A percentile compares a stretch with the other conserved stretches of the same genome.
Evolutionary conservation across 2,888 invertebrate species (phyloP).

Genomic region (Limulus polyphemus): DNA sequence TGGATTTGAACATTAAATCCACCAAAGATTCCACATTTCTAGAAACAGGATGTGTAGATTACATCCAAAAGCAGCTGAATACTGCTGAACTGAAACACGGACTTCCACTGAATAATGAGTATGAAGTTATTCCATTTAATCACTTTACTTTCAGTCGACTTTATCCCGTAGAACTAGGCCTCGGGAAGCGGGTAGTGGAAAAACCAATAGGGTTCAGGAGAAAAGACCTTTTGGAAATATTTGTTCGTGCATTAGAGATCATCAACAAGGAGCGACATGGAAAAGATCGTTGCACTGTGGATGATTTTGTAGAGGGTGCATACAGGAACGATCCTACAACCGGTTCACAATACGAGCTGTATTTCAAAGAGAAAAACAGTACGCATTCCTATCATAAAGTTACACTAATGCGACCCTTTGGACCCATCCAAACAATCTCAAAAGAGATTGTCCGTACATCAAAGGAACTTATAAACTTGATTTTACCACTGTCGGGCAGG

Average conservation of each 20-base stretch:
- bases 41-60: constrained; percentile 29
- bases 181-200: constrained; percentile 62
- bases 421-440: constrained; percentile 50
- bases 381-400: constrained; percentile 40
- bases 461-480: constrained; percentile 55
- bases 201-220: constrained; percentile 62
- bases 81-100: constrained; percentile 55
- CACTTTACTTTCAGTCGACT: constrained; percentile 53
- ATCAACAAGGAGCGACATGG: constrained; percentile 36
- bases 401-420: constrained; percentile 54
- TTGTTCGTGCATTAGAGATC: constrained; percentile 52
- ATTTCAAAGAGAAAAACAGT: constrained; percentile 47
- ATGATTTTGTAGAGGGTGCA: constrained; percentile 60
- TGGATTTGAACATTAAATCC: constrained; percentile 7
- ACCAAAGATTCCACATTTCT: constrained; percentile 9
- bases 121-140: constrained; percentile 60
- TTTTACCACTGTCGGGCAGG: constrained; percentile 56
- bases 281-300: constrained; percentile 46
- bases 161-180: constrained; percentile 57
- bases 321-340: constrained; percentile 58
- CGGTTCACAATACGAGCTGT: constrained; percentile 61
- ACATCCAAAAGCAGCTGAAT: constrained; percentile 50
- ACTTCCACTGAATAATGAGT: constrained; percentile 56
- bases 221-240: constrained; percentile 54
- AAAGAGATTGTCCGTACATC: constrained; percentile 43